phyloP scores from a whole-genome alignment of 2,888 invertebrate species.

The Glyphotaelius pellucidus region DNA sequence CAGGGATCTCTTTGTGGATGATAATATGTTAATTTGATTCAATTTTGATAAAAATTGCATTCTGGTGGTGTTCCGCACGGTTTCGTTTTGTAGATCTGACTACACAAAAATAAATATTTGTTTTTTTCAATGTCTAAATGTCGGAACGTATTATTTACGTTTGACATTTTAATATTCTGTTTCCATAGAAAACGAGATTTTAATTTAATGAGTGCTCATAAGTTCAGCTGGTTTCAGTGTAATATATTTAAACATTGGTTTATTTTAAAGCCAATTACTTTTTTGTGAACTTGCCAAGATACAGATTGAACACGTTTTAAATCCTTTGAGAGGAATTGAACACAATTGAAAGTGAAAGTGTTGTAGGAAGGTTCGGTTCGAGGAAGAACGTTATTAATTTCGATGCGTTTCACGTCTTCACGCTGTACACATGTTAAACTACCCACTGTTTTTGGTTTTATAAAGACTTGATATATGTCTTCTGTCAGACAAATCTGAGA shows the following conservation, averaged over 20 bases:
- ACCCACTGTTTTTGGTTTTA: constrained; percentile 47
- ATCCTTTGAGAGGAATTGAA: constrained; percentile 7
- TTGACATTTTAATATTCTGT: neutral
- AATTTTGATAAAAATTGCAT: constrained; percentile 62
- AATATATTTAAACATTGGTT: neutral
- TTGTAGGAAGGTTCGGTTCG: constrained; percentile 13
- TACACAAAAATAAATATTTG: neutral
- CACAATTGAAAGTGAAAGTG: constrained; percentile 41
- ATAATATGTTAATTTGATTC: constrained; percentile 63
- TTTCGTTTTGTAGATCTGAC: neutral
- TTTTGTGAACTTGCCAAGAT: neutral
- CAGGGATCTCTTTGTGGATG: constrained; percentile 43
- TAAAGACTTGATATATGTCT: constrained; percentile 56
- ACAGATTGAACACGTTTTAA: neutral
- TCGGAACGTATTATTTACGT: neutral
- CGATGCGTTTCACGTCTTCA: constrained; percentile 46
- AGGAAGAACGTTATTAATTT: constrained; percentile 37
- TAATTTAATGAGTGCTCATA: neutral
- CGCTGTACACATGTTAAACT: constrained; percentile 25
- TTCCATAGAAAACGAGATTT: neutral
- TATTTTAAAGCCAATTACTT: constrained; percentile 10
- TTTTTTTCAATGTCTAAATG: neutral
- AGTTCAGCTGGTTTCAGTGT: neutral
- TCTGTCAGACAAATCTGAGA: constrained; percentile 55
- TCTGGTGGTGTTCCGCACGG: constrained; percentile 38